Base-by-base conservation (phyloP, 2,888 invertebrate genomes). In the Cheilosia pagana region DNA sequence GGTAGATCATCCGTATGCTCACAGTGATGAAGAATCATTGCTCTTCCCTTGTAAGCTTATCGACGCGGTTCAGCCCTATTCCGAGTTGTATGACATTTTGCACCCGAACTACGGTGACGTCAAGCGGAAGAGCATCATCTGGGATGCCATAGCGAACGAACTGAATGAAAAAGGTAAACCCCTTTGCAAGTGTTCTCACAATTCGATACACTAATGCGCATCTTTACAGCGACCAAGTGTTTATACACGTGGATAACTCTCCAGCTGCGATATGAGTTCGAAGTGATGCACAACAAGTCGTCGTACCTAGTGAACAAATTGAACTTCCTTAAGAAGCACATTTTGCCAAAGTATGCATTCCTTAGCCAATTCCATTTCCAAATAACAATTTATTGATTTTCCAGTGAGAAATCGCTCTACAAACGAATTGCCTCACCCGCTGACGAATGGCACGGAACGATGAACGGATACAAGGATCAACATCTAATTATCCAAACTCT, bases 221-320 rank as follows among this genome's bases (percentile, higher is more conserved):
- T 6, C 23, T 48, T 70, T 77, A 23, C 28, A 89, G 90, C 90
- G n/a, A 90, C 90, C 7, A 90, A 90, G 70, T 83, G 90, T 2
- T 88, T 91, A 87, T 90, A 89, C 63, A 72, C 52, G 4, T 91
- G 91, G 91, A 68, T 91, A 10, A 78, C 88, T 3, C 71, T 91
- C 6, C 72, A 81, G 39, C 88, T 89, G 3, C 90, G 90, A 23
- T 90, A 88, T 71, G 91, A 91, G 62, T 91, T 90, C 88, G 90
- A 91, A 81, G 7, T 88, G 14, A 52, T 12, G 14, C 21, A 71
- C 23, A 31, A 28, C 1, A 71, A 71, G 31, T 43, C 35, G 1
- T 82, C 88, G 0, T 77, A 87, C 21, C 65, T 90, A 3, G 65
- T 78, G 28, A 43, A 87, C 0, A 16, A 82, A 3, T 75, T 91